Evolutionary conservation across 2,888 invertebrate species (phyloP), one percentile per base, ranked within the genome.

Genomic region (Kryphioiulus occultus): DNA sequence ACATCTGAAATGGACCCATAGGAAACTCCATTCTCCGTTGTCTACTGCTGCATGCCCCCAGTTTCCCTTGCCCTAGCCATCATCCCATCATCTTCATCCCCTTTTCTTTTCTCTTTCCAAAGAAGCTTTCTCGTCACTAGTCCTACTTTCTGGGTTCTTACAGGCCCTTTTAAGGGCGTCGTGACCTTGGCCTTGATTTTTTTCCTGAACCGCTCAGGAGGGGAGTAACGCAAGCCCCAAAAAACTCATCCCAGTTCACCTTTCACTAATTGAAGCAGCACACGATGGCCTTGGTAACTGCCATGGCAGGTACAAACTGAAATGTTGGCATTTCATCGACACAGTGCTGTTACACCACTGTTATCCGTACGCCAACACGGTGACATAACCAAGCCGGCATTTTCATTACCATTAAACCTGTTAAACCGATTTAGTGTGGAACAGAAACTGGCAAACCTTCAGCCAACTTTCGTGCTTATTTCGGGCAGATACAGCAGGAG

Each of bases 121-220:
- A 7, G 17, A 59, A 15, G 3, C 12, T 47, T 47, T 59, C n/a
- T 68, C 68, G 12, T 26, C 26, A 12, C 68, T 26, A 68, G 26
- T 68, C 68, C 26, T 3, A 68, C 68, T 26, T 68, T 68, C 26
- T 68, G 68, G 68, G 26, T 22, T 10, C 26, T 26, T 68, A 26
- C 10, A 68, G 68, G 68, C 26, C 68, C 68, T 68, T 39, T 30
- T 68, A 68, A 59, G 68, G 26, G 26, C 22, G 26, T 68, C 26
- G 26, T 68, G 68, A 68, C 68, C 68, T 68, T 68, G 68, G 68
- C 26, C 68, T 68, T 68, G 68, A 68, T 68, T 68, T 68, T 68
- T 68, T 68, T 26, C n/a, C 68, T 68, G 0, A 47, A 17, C 47
- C 0, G 47, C 15, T 17, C 47, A 68, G 68, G 68, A 68, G 68